Base-by-base conservation (phyloP, 2,113 vertebrate genomes). In the Calcarius ornatus region DNA sequence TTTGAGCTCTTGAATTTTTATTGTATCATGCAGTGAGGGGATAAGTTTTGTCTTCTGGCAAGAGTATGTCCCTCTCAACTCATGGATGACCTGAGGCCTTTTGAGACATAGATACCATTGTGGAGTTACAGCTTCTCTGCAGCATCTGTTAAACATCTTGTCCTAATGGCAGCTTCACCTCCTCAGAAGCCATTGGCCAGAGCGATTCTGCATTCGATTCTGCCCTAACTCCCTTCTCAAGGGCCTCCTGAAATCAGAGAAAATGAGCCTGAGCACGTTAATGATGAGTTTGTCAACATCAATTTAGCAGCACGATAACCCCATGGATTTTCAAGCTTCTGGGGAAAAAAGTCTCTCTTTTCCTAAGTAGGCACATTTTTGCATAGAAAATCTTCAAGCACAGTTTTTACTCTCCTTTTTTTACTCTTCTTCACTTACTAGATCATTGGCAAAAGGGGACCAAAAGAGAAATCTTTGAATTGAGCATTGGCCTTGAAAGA, bases 191-290 rank as follows among this genome's bases (percentile, higher is more conserved):
- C 68, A 45, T 64, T 65, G 61, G 21, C 42, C 13, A 5, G 48
- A 71, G 69, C 1, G 1, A 17, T 90, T 27, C 37, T 73, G 45
- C n/a, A n/a, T n/a, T n/a, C n/a, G n/a, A n/a, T n/a, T n/a, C n/a
- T n/a, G n/a, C n/a, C 40, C 53, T 71, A 68, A 68, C 16, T 78
- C 15, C 16, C 13, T 56, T 93, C 43, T 73, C 71, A 68, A 79
- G 66, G 37, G 37, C 27, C 6, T 81, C 8, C 45, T 79, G 40
- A 82, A 91, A 40, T 9, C 57, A 61, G 51, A 85, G 63, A 68
- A n/a, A 61, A 73, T 24, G 38, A 75, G 10, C 21, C 22, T 79
- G 28, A 0, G 0, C 37, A 35, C 0, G 1, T 47, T 71, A 73
- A 51, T 28, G 7, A 11, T 80, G 38, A 43, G 48, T 66, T 45